Base-by-base conservation (phyloP, 2,888 invertebrate species). In the Caenorhabditis doughertyi region DNA sequence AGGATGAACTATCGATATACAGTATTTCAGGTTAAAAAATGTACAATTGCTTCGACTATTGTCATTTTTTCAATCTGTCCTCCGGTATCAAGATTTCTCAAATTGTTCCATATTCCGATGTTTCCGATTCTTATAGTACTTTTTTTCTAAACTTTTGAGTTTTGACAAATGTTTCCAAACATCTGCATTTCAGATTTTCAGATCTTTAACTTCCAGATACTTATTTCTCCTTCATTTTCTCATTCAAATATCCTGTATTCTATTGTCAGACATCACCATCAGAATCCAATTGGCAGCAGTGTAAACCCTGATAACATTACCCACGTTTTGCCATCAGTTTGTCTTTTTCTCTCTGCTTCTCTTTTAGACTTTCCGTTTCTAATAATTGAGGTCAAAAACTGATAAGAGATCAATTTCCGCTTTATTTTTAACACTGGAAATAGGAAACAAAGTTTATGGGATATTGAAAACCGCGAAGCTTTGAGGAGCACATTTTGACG, bases 321-420 rank as follows among this genome's bases (percentile, higher is more conserved):
- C 29, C 44, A 64, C 64, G 49, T 64, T 64, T 49, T 64, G 32
- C 47, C 49, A 49, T 49, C 64, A 25, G 2, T 35, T 16, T 35
- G 25, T 60, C 62, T 44, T 8, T 16, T 21, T 18, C 62, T 42
- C 9, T 42, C 42, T 42, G 9, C 13, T 13, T 42, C 42, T 13
- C 42, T 42, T 13, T 16, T 16, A 11, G 3, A 13, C 7, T 42
- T 42, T 42, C 16, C 18, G 29, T 64, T 64, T 64, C 64, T 64
- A 64, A 21, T 64, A 64, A 64, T 64, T 64, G 64, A 64, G 64
- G 64, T 64, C 64, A 67, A 53, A 51, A 67, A 53, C 67, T 53
- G 67, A 67, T 51, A 67, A 51, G 53, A 32, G 16, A 25, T 23
- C 39, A 13, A 18, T 62, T 65, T 39, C 27, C 60, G 35, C 9